Evolutionary conservation across 2,797 vertebrate genomes (phyloP), one percentile per base, ranked within the genome.

Genomic region (Sphaeramia orbicularis): DNA sequence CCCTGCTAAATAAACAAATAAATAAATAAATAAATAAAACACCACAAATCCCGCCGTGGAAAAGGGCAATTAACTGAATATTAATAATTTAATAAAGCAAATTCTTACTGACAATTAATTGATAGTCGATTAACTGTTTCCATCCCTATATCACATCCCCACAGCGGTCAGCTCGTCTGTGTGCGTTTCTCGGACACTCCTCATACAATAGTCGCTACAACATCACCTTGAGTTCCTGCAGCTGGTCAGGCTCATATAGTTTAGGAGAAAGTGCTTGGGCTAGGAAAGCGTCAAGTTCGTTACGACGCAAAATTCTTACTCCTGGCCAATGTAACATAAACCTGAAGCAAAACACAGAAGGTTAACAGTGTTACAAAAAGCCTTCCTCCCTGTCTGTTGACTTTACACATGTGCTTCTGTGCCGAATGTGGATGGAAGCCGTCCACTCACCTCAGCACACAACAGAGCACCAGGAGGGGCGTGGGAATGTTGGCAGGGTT

Each of bases 251-350:
- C 88, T 99, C 96, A 87, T 98, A 98, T 84, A 98, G 96, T 95
- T 97, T 97, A 91, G 97, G 94, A 93, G 96, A 99, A 93, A 99
- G 92, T 6, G 97, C 96, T 79, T 98, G 97, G 87, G 96, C 95
- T 92, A 98, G 94, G 92, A 99, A 99, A 88, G 97, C 96, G 77
- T 98, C 97, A 47, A 98, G 96, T 88, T 98, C 97, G 86, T 96
- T 96, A 90, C 96, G 96, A 90, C 96, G 96, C 89, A 98, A 95
- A 86, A 98, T 96, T 91, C 97, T 94, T 90, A 97, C 93, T 90
- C 97, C 97, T 0, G 96, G 96, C 97, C 97, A 98, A 90, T 98
- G 97, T 90, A 98, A 96, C 96, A 99, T 96, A 92, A 98, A 98
- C 94, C 97, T 99, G 78, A 50, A 81, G 89, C 83, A 87, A 90